These are phyloP conservation scores for Drosophila yooni DNA, from an alignment of 2,888 invertebrate species.

Conservation along the genomic window DNA sequence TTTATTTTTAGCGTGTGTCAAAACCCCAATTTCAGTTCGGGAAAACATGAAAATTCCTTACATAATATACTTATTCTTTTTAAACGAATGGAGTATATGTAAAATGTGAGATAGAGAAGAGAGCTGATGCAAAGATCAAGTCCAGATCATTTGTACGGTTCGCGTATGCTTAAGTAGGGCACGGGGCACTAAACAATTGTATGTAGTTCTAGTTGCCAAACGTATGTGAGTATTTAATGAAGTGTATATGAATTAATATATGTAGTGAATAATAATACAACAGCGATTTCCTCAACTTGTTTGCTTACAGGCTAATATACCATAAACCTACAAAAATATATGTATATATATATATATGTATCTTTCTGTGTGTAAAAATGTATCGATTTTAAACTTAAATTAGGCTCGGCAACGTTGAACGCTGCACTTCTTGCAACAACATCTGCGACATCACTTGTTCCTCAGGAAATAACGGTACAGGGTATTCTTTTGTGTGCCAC, in stretches of 20 bases:
- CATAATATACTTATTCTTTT: slow-evolving; percentile 9
- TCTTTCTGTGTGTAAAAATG: slow-evolving; percentile 13
- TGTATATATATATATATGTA: slow-evolving; percentile 13
- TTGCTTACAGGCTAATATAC: slow-evolving; percentile 43
- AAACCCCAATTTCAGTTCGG: slow-evolving; percentile 8
- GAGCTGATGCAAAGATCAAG: slow-evolving; percentile 24
- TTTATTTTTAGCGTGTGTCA: neutral
- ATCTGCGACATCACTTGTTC: slow-evolving; percentile 86
- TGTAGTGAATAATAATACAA: slow-evolving; percentile 49
- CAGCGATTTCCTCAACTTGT: slow-evolving; percentile 21
- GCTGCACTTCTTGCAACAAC: slow-evolving; percentile 27
- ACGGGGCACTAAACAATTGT: slow-evolving; percentile 36
- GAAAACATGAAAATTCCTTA: slow-evolving; percentile 18
- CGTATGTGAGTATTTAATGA: slow-evolving; percentile 58
- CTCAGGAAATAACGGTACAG: slow-evolving; percentile 89
- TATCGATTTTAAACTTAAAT: slow-evolving; percentile 21
- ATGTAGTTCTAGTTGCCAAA: slow-evolving; percentile 15
- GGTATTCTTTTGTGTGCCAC: slow-evolving; percentile 86
- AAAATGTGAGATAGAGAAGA: slow-evolving; percentile 17
- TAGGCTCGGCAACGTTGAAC: slow-evolving; percentile 43
- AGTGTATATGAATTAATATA: slow-evolving; percentile 54
- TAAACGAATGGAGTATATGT: slow-evolving; percentile 26
- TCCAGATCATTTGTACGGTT: slow-evolving; percentile 12
- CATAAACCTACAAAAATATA: slow-evolving; percentile 57
- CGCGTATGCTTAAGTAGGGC: slow-evolving; percentile 49